Base-by-base conservation (phyloP, 1,140 invertebrate species). In the Calephelis nemesis region DNA sequence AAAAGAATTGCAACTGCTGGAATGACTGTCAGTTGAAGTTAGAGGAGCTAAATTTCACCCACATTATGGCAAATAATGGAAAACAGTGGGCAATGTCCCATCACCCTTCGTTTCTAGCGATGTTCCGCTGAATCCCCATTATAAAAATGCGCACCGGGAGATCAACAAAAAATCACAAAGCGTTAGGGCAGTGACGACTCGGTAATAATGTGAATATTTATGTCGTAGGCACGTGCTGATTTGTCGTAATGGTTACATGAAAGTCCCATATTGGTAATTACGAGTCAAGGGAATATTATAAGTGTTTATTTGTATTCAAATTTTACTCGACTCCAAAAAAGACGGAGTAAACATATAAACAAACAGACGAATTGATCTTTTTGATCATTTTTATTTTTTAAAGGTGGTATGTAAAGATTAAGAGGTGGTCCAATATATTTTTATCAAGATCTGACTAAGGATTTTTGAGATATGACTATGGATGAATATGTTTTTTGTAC, bases 121-220 rank as follows among this genome's bases (percentile, higher is more conserved):
- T 88, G 87, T 82, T 87, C 86, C 87, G 85, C 85, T 74, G 77
- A 85, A 85, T 79, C 83, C 86, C 85, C 78, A 81, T 87, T 83
- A 85, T 85, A 83, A 78, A 87, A 90, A 90, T 87, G 87, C 82
- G 86, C 81, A 87, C 85, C 81, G 78, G 81, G 83, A 84, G 75
- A 79, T 73, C 73, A 67, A 82, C 63, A 87, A 87, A 88, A 88
- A 88, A 83, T 73, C 73, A 74, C 74, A 67, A 75, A 77, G 71
- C 77, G 69, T 77, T 80, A 77, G 80, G 77, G 83, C 72, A 75
- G 75, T 71, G 71, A 69, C 70, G 62, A 72, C 74, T 74, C 69
- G 74, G 78, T 84, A 88, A 87, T 88, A 88, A 90, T 90, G 81
- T 84, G 85, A 88, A 90, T 86, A 90, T 90, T 90, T 88, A 90